Evolutionary conservation across 2,797 vertebrate genomes (phyloP).

Genomic region (Apogon hyalosoma): DNA sequence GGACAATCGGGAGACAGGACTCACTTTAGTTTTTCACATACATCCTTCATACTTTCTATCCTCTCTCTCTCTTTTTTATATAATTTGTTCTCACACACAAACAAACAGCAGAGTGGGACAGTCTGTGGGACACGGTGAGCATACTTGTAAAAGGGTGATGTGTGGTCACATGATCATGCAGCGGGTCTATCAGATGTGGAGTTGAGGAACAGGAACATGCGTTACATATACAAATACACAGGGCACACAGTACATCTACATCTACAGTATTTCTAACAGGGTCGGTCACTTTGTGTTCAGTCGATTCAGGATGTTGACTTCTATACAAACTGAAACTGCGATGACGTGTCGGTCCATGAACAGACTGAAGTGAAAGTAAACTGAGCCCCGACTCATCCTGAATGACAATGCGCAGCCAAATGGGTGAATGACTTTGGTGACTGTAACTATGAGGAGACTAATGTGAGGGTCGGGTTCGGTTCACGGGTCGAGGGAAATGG

Average conservation of each 20-base stretch:
- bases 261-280: slow-evolving; percentile 4
- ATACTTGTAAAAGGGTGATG: slow-evolving; percentile 29
- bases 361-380: slow-evolving; percentile 55
- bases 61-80: neutral
- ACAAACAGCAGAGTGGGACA: slow-evolving; percentile 34
- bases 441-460: slow-evolving; percentile 31
- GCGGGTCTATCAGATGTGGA: slow-evolving; percentile 17
- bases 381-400: slow-evolving; percentile 34
- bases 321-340: neutral
- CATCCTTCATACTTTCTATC: neutral
- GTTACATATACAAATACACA: slow-evolving; percentile 11
- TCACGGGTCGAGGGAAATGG: slow-evolving; percentile 48
- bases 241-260: slow-evolving; percentile 6
- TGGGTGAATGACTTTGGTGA: slow-evolving; percentile 37
- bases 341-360: neutral
- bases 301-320: slow-evolving; percentile 14
- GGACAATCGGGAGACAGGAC: neutral
- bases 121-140: slow-evolving; percentile 34
- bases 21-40: neutral
- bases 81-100: slow-evolving; percentile 22
- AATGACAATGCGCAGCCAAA: slow-evolving; percentile 51
- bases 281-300: slow-evolving; percentile 44
- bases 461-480: slow-evolving; percentile 26
- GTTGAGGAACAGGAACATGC: slow-evolving; percentile 66
- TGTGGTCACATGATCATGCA: slow-evolving; percentile 78